Base-by-base conservation (phyloP, 2,797 vertebrate species). In the Lagorchestes hirsutus region DNA sequence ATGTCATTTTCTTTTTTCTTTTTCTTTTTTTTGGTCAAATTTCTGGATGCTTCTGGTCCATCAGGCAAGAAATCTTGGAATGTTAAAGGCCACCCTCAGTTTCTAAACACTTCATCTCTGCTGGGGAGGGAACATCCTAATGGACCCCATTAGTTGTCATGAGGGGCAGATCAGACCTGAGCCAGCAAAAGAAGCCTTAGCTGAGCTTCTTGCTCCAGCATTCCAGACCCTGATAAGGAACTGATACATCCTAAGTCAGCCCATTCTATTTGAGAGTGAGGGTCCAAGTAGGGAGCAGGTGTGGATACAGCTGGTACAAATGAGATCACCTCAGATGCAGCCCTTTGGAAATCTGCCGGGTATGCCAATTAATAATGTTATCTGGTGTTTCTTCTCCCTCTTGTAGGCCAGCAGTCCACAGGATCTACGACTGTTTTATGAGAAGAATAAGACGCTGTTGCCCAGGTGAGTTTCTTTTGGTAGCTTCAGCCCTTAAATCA, bases 351-450 rank as follows among this genome's bases (percentile, higher is more conserved):
- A 8, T 18, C 62, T 74, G 5, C 62, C n/a, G 3, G 16, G 40
- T 74, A 16, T 40, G 16, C n/a, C 62, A 18, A 2, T 74, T 82
- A 27, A 18, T 74, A 40, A n/a, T n/a, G 14, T n/a, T n/a, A 67
- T 87, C 9, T 87, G 22, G 3, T 87, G 40, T 27, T 87, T 94
- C 55, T 87, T 94, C 55, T 56, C 96, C 95, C 93, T 94, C 90
- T 62, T 59, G 59, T 96, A 99, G 99, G 99, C 99, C 96, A 99
- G 99, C 98, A 99, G 99, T 93, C 99, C 99, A 0, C 99, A 99
- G 97, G 99, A 99, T 97, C 99, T 99, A 24, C 99, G 99, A 46
- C 99, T 99, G 94, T 99, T 99, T 98, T 99, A 99, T 22, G 99
- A 99, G 99, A 99, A 99, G 98, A 99, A 99, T 98, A 99, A 99